Conservation (phyloP, 1,140 invertebrate genomes). For the Papilio glaucus region DNA sequence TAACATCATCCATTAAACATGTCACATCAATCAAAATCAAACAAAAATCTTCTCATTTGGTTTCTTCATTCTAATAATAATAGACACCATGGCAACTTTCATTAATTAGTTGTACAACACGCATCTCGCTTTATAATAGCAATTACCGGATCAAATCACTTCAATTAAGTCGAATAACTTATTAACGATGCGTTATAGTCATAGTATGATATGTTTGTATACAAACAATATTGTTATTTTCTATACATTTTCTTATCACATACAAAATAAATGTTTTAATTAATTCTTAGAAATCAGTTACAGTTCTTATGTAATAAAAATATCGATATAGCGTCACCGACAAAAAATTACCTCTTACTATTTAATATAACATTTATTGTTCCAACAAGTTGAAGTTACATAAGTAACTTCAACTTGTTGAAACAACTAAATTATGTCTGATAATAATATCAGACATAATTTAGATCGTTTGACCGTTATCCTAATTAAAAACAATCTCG, state of each 20-base stretch:
- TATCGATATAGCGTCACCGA: too few species aligned
- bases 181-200: neutral
- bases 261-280: too few species aligned
- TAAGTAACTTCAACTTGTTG: too few species aligned
- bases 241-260: neutral
- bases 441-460: neutral
- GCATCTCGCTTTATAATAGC: neutral
- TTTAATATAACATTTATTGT: neutral
- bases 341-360: neutral
- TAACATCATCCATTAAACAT: too few species aligned
- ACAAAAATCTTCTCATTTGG: too few species aligned
- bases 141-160: neutral
- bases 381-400: neutral
- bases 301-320: too few species aligned
- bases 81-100: neutral
- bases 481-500: conserved; percentile 24
- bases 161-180: conserved; percentile 7
- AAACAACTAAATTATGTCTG: too few species aligned
- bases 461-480: neutral
- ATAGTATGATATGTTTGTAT: neutral
- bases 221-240: neutral
- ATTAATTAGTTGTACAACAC: neutral
- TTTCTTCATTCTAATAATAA: neutral
- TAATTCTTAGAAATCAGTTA: too few species aligned
- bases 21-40: too few species aligned